phyloP scores from a whole-genome alignment of 1,140 invertebrate species.

The Saccostrea echinata region DNA sequence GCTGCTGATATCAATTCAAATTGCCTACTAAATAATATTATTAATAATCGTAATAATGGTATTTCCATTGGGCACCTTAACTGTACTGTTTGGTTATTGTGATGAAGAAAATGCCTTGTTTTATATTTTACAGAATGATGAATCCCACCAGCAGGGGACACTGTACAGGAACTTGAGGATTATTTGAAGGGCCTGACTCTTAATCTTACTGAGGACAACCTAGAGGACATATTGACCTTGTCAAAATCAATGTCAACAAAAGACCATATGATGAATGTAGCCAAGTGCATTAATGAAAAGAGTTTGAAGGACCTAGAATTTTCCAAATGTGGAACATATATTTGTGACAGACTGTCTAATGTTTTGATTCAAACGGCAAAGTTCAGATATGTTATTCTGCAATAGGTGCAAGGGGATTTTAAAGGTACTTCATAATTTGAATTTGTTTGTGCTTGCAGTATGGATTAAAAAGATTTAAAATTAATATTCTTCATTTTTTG shows the following conservation, averaged over 20 bases:
- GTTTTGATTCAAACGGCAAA: slow-evolving; percentile 60
- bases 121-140: neutral
- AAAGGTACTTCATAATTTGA: slow-evolving; percentile 63
- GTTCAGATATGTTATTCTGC: slow-evolving; percentile 63
- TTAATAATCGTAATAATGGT: too few species aligned
- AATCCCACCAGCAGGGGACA: neutral
- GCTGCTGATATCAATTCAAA: too few species aligned
- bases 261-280: slow-evolving; percentile 50
- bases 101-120: neutral
- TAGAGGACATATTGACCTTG: slow-evolving; percentile 16
- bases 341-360: slow-evolving; percentile 65
- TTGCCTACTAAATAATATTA: too few species aligned
- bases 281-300: slow-evolving; percentile 57
- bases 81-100: too few species aligned
- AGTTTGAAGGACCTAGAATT: slow-evolving; percentile 61
- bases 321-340: slow-evolving; percentile 59
- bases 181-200: neutral
- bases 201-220: slow-evolving; percentile 19
- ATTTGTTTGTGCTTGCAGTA: too few species aligned
- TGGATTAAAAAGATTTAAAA: too few species aligned
- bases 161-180: slow-evolving; percentile 30
- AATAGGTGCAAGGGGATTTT: slow-evolving; percentile 66
- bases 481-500: too few species aligned
- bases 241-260: neutral
- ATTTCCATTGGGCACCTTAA: too few species aligned